Conservation (phyloP, 35 echinoderm and acorn worm species). For the Lytechinus variegatus region DNA sequence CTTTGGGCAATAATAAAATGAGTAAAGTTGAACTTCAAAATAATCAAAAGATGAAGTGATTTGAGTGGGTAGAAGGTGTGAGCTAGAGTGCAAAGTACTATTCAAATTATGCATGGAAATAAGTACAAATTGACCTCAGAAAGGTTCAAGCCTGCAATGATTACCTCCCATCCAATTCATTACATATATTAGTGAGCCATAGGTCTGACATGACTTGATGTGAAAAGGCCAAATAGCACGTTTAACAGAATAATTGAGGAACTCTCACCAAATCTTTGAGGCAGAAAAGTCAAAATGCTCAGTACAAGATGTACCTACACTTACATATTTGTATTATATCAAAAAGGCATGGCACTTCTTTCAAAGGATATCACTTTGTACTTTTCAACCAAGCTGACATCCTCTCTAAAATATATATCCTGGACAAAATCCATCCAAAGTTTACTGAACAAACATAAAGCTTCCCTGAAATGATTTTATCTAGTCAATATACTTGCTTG, state of each 20-base stretch:
- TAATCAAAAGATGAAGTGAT: neutral
- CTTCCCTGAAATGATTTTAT: too few species aligned
- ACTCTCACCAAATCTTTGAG: too few species aligned
- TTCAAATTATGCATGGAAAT: neutral
- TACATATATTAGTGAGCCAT: neutral
- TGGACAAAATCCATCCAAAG: too few species aligned
- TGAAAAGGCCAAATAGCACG: neutral
- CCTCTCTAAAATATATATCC: neutral
- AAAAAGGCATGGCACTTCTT: neutral
- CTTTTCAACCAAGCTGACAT: neutral
- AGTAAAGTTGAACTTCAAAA: neutral
- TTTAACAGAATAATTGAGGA: neutral
- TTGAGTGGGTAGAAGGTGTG: neutral
- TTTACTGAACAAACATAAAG: too few species aligned
- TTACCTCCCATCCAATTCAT: neutral
- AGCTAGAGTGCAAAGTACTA: neutral
- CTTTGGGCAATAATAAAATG: neutral
- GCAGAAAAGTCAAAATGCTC: neutral
- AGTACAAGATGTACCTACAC: neutral
- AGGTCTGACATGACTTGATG: neutral
- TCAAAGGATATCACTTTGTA: neutral
- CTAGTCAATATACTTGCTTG: too few species aligned
- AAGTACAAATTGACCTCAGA: neutral
- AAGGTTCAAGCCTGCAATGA: neutral
- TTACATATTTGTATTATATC: neutral